A percentile compares a stretch with the other conserved stretches of the same genome.
Evolutionary conservation across 2,797 vertebrate genomes (phyloP).

Genomic region (Aphelocoma californica): DNA sequence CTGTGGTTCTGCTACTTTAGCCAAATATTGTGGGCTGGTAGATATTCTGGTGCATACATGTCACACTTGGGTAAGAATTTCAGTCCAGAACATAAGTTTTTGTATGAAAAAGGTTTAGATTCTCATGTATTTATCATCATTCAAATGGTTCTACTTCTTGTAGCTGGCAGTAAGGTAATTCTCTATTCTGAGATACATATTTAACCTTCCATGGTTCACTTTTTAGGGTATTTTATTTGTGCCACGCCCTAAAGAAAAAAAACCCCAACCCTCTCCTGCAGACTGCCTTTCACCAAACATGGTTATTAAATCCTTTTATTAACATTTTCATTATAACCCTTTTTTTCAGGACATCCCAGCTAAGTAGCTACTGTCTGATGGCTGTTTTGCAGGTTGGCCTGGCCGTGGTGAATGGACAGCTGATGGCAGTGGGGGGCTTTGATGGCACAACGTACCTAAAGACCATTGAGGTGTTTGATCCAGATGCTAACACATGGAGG

Average conservation of each 20-base stretch:
- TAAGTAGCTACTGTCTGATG: background rate
- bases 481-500: constrained; percentile 99
- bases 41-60: background rate
- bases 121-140: background rate
- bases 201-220: background rate
- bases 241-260: background rate
- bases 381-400: constrained; percentile 86
- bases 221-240: background rate
- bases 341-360: background rate
- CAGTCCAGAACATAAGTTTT: background rate
- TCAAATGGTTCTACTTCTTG: background rate
- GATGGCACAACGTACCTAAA: constrained; percentile 98
- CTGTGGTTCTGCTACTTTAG: background rate
- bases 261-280: background rate
- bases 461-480: constrained; percentile 99
- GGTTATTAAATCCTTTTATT: background rate
- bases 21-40: background rate
- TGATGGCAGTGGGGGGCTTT: constrained; percentile 98
- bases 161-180: background rate
- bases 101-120: background rate
- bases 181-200: background rate
- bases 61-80: background rate
- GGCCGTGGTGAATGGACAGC: constrained; percentile 95
- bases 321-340: background rate
- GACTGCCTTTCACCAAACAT: background rate